Evolutionary conservation across 2,888 invertebrate genomes (phyloP), one percentile per base, ranked within the genome.

Genomic region (Eueremaeus valkanovi): DNA sequence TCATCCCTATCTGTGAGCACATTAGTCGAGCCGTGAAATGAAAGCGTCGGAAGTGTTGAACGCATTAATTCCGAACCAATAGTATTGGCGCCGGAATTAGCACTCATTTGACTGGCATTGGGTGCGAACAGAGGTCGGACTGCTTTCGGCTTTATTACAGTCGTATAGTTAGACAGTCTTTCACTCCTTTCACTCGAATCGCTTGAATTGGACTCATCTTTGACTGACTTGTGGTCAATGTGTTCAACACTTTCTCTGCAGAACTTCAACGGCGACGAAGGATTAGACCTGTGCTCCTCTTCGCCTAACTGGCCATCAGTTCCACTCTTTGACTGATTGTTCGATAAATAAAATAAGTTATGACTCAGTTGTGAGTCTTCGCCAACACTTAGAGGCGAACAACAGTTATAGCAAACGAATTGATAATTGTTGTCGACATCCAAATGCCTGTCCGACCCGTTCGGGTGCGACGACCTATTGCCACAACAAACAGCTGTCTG

Each of bases 141-240:
- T 51, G 79, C 78, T 74, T 77, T 79, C 13, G 79, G 79, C 61
- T 79, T 79, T 31, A 79, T 73, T 33, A 79, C 78, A 51, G 70
- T 70, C 70, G 70, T 70, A 70, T 70, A 70, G 13, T 45, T 45
- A 24, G 70, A 70, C 36, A 42, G 27, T 3, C 27, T 42, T 45
- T 70, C 42, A n/a, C n/a, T 21, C 1, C 27, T 42, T 45, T 70
- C 42, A n/a, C n/a, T 21, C 1, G n/a, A 66, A 70, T 40, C 27
- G 18, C 42, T 27, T 2, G 68, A 42, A 33, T 42, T 68, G 9
- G 42, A 40, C 21, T 68, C 68, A 40, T 68, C 42, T 16, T 18
- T 68, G 13, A n/a, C 11, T 36, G 24, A 63, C 0, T 45, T 70
- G 8, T 42, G 18, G 9, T 70, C 36, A 21, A 45, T 29, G 9